Evolutionary conservation across 2,888 invertebrate species (phyloP).

Genomic region (Rhamphomyia laevipes): DNA sequence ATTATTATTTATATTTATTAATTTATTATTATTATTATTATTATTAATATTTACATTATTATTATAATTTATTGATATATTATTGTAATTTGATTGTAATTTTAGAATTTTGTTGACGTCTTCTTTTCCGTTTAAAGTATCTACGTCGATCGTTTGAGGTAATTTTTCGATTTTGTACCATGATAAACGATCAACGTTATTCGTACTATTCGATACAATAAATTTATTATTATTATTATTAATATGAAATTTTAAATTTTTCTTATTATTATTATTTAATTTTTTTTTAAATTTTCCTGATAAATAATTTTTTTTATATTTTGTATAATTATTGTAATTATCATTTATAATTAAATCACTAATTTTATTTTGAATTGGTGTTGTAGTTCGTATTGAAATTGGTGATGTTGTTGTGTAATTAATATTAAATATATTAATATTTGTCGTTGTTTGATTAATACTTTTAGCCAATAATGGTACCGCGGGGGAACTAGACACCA

Average conservation of each 20-base stretch:
- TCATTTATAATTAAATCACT: neutral
- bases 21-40: too few relatives aligned
- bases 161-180: conserved; percentile 18
- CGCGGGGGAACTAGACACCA: conserved; percentile 33
- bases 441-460: conserved; percentile 7
- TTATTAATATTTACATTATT: conserved; percentile 9
- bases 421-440: conserved; percentile 2
- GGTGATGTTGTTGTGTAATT: conserved; percentile 1
- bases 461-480: conserved; percentile 21
- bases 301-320: too few relatives aligned
- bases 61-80: conserved; percentile 12
- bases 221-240: too few relatives aligned
- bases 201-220: too few relatives aligned
- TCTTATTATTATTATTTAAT: too few relatives aligned
- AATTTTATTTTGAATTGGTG: too few relatives aligned
- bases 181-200: conserved; percentile 9
- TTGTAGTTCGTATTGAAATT: conserved; percentile 1
- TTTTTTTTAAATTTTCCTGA: too few relatives aligned
- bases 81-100: neutral
- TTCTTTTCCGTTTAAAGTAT: conserved; percentile 16
- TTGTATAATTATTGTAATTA: too few relatives aligned
- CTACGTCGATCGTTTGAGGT: conserved; percentile 11
- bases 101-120: too few relatives aligned
- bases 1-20: too few relatives aligned
- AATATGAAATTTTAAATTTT: too few relatives aligned